Evolutionary conservation across 2,888 invertebrate genomes (phyloP), one percentile per base, ranked within the genome.

Genomic region (Camponotus fellah): DNA sequence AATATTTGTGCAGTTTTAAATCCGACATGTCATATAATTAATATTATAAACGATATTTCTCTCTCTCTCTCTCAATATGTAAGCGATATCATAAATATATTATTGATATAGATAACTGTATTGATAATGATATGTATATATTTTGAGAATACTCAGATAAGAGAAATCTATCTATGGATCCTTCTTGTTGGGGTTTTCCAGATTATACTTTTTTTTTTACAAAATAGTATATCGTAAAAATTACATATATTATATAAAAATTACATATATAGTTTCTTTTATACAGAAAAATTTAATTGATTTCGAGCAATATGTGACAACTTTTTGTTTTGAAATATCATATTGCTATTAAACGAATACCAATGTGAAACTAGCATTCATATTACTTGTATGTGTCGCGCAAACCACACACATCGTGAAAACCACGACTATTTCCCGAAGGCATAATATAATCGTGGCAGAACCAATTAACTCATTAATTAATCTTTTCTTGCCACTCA

Each of bases 391-490:
- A 32, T 43, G 14, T 75, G 34, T 64, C 43, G n/a, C 21, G 32
- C 8, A 46, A 65, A 75, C 32, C 34, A 17, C 62, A 17, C 62
- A 32, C 32, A 32, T 32, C 60, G 62, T 34, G 34, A 17, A 32
- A 62, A 62, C 65, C 66, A n/a, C 21, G 34, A 75, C 21, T 40
- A 14, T 65, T 74, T 65, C 49, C 65, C 34, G 21, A 76, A 65
- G 37, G 66, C 49, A 34, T 17, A 65, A 65, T 65, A 65, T 65
- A 76, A 49, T 65, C 46, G 65, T 49, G 37, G 34, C 65, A 76
- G 34, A 75, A 65, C 17, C 65, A 65, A 76, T 76, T 65, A 49
- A 65, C 75, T 66, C 14, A 43, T 17, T 76, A 76, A 76, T 76
- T 76, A 76, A 76, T 66, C 66, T 32, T 76, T 21, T 10, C 66